Conservation (phyloP, 2,113 vertebrate species). For the Hylia prasina region DNA sequence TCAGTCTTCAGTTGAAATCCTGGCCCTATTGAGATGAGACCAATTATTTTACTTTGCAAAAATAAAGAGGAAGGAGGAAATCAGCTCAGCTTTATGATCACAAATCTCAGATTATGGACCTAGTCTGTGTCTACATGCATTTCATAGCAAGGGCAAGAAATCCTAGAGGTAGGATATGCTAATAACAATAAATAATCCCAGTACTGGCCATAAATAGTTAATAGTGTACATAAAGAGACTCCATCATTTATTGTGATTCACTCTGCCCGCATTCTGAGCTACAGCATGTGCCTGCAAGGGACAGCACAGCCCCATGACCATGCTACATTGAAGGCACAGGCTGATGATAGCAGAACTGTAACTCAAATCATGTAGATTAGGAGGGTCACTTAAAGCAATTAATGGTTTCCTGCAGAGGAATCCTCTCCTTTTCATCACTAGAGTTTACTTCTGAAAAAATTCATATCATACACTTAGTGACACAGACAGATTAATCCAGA, state of each 20-base stretch:
- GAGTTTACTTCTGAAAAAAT: slow-evolving; percentile 75
- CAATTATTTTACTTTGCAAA: background rate
- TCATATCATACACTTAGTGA: slow-evolving; percentile 51
- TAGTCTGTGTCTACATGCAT: background rate
- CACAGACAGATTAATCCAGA: slow-evolving; percentile 10
- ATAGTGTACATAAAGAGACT: background rate
- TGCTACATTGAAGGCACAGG: background rate
- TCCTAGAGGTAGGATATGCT: background rate
- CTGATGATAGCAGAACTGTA: background rate
- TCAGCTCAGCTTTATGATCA: background rate
- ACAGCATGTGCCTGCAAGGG: background rate
- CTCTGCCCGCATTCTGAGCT: background rate
- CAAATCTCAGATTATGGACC: background rate
- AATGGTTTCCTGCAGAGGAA: background rate
- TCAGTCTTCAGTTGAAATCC: background rate
- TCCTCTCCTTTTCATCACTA: background rate
- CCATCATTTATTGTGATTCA: background rate
- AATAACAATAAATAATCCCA: background rate
- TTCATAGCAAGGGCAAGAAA: background rate
- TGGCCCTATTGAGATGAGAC: background rate
- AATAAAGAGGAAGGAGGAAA: background rate
- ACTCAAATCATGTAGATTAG: background rate
- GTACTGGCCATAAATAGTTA: background rate
- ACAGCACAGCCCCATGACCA: background rate
- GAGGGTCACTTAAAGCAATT: background rate